Base-by-base conservation (phyloP, 37 sponge, comb jelly and placozoan species). In the Geodia barretti region DNA sequence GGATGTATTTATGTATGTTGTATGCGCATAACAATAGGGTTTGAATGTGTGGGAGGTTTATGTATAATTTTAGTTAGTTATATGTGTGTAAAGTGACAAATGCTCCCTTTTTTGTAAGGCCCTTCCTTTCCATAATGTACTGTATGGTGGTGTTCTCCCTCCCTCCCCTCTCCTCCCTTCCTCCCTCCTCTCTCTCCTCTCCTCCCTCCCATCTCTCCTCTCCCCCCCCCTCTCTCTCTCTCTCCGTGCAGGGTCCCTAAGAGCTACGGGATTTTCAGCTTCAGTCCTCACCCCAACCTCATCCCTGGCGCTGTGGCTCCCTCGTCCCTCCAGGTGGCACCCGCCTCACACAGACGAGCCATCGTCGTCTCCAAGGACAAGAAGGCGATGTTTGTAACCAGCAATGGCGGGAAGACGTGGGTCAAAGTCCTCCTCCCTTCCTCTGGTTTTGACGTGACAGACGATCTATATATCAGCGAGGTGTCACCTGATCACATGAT, bases 321-420 rank as follows among this genome's bases (percentile, higher is more conserved):
- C 5, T 39, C 74, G 62, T 80, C 87, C 14, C 59, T 86, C 41
- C 73, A 80, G 60, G 75, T 80, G 4, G 79, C 87, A 31, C 68
- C 66, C 3, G 80, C 58, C 3, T n/a, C n/a, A n/a, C n/a, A n/a
- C n/a, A n/a, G n/a, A n/a, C n/a, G n/a, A n/a, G n/a, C 42, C 5
- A 39, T 87, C 41, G 70, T 88, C 1, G 78, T 88, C n/a, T 82
- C 88, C 41, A 24, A 3, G 1, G 35, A 47, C n/a, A 43, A 74
- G 71, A 21, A 24, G 1, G 58, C 35, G 32, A 34, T 89, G 25
- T 81, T 62, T 71, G 86, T 84, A 39, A 79, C 79, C 42, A 60
- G 31, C 1, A 78, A 90, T 41, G 64, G 8, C 20, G 86, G 86
- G 8, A 5, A 26, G 29, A 64, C 70, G 24, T 90, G 90, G 90